phyloP scores from a whole-genome alignment of 2,888 invertebrate genomes.

The Villa cingulata region DNA sequence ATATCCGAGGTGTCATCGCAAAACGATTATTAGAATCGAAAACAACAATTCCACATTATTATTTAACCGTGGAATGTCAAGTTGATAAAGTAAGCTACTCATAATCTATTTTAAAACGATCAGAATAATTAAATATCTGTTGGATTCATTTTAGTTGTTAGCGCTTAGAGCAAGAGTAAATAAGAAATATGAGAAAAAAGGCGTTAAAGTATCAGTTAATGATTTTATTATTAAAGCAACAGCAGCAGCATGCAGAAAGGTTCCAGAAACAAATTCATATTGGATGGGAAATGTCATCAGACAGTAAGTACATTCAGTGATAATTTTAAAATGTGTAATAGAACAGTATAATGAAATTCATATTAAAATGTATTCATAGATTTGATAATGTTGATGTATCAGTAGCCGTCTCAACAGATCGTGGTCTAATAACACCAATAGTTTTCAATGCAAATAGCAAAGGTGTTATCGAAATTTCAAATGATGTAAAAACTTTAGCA shows the following conservation, averaged over 20 bases:
- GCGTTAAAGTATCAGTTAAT: constrained; percentile 82
- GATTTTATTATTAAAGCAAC: constrained; percentile 93
- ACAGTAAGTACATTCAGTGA: constrained; percentile 77
- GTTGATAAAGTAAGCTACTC: constrained; percentile 55
- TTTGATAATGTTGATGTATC: constrained; percentile 87
- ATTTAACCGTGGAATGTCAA: constrained; percentile 72
- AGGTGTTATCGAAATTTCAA: constrained; percentile 72
- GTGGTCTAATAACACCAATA: constrained; percentile 93
- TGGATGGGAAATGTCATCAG: constrained; percentile 91
- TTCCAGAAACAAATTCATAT: constrained; percentile 87
- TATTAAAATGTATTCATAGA: too few relatives aligned
- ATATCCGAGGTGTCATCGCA: constrained; percentile 77
- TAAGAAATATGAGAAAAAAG: constrained; percentile 60
- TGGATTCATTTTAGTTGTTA: constrained; percentile 31
- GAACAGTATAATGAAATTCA: too few relatives aligned
- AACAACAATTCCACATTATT: constrained; percentile 93
- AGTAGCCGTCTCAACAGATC: constrained; percentile 91
- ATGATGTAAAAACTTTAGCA: constrained; percentile 65
- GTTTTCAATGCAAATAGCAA: constrained; percentile 82
- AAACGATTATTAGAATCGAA: constrained; percentile 80
- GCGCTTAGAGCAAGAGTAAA: constrained; percentile 66
- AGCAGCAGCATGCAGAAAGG: constrained; percentile 74
- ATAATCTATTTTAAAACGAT: neutral
- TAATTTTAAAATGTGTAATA: too few relatives aligned
- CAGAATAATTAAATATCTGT: neutral